Evolutionary conservation across 1,140 invertebrate genomes (phyloP).

Genomic region (Lethocerus indicus): DNA sequence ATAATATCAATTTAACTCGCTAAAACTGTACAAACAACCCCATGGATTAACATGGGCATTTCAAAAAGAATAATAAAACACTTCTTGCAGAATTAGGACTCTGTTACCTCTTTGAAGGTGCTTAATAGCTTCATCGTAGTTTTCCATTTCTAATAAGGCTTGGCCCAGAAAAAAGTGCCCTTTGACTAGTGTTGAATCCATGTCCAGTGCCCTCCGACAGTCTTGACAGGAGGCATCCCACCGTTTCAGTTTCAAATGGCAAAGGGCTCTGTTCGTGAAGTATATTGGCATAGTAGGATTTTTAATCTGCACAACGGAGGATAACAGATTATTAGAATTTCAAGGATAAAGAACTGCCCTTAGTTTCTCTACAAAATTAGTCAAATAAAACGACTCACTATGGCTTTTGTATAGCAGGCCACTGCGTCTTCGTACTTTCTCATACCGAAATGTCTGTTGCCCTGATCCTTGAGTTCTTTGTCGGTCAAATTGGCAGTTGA

Average conservation of each 20-base stretch:
- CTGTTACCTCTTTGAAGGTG: slow-evolving; percentile 74
- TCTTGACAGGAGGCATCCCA: slow-evolving; percentile 84
- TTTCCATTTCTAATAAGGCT: slow-evolving; percentile 67
- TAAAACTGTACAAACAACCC: too few relatives aligned
- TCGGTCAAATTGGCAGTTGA: slow-evolving; percentile 69
- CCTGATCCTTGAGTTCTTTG: slow-evolving; percentile 86
- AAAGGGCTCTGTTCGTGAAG: slow-evolving; percentile 92
- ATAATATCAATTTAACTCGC: too few relatives aligned
- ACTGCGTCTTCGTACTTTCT: slow-evolving; percentile 90
- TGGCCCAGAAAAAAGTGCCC: slow-evolving; percentile 92
- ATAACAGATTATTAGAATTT: neutral
- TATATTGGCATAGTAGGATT: slow-evolving; percentile 83
- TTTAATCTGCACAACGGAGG: slow-evolving; percentile 56
- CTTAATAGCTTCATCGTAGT: slow-evolving; percentile 87
- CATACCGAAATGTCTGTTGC: slow-evolving; percentile 75
- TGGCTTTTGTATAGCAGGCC: slow-evolving; percentile 84
- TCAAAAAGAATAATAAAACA: too few relatives aligned
- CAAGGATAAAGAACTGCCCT: neutral
- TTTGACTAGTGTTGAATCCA: slow-evolving; percentile 76
- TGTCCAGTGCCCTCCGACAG: slow-evolving; percentile 68
- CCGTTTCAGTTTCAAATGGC: slow-evolving; percentile 73
- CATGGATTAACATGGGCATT: too few relatives aligned
- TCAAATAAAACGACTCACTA: slow-evolving; percentile 45
- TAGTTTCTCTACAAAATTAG: neutral
- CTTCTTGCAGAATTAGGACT: neutral